Base-by-base conservation (phyloP, 2,113 vertebrate species). In the Upupa epops region DNA sequence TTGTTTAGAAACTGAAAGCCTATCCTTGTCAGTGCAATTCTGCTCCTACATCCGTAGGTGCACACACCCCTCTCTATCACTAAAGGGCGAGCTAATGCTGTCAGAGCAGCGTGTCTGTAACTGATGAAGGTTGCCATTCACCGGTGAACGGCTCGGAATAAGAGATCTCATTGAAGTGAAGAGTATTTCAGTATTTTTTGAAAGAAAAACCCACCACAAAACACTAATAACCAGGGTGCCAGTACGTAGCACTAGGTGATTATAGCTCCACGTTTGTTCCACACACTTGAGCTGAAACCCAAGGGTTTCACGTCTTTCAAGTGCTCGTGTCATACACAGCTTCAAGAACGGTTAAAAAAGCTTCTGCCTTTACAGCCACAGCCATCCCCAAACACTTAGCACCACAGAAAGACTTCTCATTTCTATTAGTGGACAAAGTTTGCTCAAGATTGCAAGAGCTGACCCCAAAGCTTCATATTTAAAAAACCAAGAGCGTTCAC, bases 401-500 rank as follows among this genome's bases (percentile, higher is more conserved):
- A 26, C 4, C 32, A 9, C 19, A 5, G 10, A 3, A 8, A 29
- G 1, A 8, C 13, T 64, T 22, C 51, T 29, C 60, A 22, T 37
- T n/a, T 69, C 42, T 2, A 37, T 6, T 7, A 20, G 56, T 14
- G 4, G 6, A 26, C 22, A 16, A 59, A 66, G 80, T 26, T 78
- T 51, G 24, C 29, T n/a, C 81, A 55, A 58, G 77, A 59, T 72
- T 78, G 14, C 20, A 24, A 78, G 26, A 0, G 40, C 46, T 81
- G 46, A 72, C 40, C 58, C 51, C 55, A 56, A 60, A 91, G 26
- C 56, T 46, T 56, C 29, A 51, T 1, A 1, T 18, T 52, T 31
- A 68, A 63, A 68, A 63, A 80, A 71, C 15, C 63, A 69, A 21
- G 29, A 92, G 11, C 58, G 13, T 21, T 36, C 48, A 98, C 99